Conservation (phyloP, 2,113 vertebrate genomes). For the Nansenia antarctica region DNA sequence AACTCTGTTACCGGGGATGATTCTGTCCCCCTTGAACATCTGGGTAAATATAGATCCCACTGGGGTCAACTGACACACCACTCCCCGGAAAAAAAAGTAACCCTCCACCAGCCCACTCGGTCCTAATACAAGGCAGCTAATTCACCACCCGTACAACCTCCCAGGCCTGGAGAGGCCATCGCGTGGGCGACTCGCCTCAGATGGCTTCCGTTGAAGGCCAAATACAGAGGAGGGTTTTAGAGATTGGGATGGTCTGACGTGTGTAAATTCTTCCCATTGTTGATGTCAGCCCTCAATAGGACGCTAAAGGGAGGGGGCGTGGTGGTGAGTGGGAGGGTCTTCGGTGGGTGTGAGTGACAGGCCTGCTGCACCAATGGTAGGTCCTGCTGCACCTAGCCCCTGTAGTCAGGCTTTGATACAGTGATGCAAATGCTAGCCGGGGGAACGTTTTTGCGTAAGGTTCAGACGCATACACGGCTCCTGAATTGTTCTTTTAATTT, state of each 20-base stretch:
- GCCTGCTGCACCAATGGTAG: background rate
- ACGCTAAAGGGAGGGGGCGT: background rate
- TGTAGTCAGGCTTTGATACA: background rate
- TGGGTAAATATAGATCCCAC: background rate
- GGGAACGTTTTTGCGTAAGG: background rate
- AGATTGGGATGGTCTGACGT: background rate
- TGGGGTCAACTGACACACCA: background rate
- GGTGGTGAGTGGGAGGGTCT: background rate
- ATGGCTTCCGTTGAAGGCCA: background rate
- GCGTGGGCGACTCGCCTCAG: background rate
- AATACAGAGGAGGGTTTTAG: background rate
- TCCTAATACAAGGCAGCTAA: background rate
- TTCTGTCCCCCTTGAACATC: background rate
- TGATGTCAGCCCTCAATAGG: background rate
- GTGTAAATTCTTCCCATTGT: background rate
- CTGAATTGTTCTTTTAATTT: background rate
- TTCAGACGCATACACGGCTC: background rate
- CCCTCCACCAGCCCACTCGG: background rate
- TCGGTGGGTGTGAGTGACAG: too few relatives aligned
- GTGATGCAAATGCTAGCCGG: background rate
- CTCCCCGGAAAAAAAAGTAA: background rate
- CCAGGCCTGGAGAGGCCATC: background rate
- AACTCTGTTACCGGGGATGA: background rate
- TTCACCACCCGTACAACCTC: background rate
- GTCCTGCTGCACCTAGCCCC: background rate